phyloP scores from a whole-genome alignment of 2,113 vertebrate genomes.

The Dicaeum eximium region DNA sequence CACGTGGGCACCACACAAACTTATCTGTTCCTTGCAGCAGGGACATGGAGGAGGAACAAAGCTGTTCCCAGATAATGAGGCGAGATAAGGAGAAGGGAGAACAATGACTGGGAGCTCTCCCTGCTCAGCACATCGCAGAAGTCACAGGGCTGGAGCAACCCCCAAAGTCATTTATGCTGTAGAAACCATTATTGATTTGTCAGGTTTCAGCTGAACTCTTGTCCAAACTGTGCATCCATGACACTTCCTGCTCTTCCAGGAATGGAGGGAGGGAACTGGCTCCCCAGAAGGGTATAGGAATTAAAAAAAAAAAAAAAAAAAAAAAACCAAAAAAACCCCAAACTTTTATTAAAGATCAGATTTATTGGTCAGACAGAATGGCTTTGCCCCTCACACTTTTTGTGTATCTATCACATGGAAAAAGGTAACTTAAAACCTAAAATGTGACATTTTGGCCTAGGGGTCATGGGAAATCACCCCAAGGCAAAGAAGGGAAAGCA shows the following conservation, averaged over 20 bases:
- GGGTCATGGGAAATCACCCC: not conserved
- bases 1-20: not conserved
- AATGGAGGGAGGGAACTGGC: not conserved
- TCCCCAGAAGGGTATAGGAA: not conserved
- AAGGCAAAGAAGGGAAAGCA: not conserved
- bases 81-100: not conserved
- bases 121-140: not conserved
- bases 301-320: fast-evolving
- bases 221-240: fast-evolving
- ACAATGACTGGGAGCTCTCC: not conserved
- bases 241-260: not conserved
- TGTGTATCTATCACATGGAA: not conserved
- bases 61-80: not conserved
- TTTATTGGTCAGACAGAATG: not conserved
- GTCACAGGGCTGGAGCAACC: not conserved
- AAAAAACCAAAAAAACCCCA: too few species aligned
- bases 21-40: not conserved
- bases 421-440: not conserved
- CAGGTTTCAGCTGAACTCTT: not conserved
- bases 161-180: not conserved
- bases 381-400: not conserved
- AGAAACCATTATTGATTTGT: not conserved
- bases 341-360: not conserved
- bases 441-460: fast-evolving
- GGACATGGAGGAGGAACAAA: not conserved